Evolutionary conservation across 2,888 invertebrate genomes (phyloP).

Genomic region (Sinhomidia bicolor): DNA sequence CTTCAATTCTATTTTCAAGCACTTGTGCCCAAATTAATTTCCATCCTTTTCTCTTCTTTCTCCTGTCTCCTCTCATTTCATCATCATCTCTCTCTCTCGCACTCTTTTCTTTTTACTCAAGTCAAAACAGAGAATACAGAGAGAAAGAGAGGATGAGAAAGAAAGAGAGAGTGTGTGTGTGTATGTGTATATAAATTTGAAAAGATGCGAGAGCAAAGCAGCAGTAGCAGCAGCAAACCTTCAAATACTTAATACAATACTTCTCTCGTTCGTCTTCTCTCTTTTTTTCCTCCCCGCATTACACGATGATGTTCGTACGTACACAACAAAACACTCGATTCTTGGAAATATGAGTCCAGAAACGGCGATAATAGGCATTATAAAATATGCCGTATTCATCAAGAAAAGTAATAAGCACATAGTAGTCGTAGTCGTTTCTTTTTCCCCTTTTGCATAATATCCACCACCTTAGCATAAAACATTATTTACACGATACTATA

Average conservation of each 20-base stretch:
- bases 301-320: neutral
- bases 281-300: neutral
- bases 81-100: constrained; percentile 47
- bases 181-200: neutral
- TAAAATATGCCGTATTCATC: constrained; percentile 49
- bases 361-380: constrained; percentile 42
- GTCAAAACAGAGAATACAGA: constrained; percentile 5
- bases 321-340: constrained; percentile 52
- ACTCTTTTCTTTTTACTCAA: constrained; percentile 35
- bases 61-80: constrained; percentile 66
- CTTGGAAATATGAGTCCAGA: constrained; percentile 36
- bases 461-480: constrained; percentile 8
- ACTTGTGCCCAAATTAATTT: constrained; percentile 70
- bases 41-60: constrained; percentile 63
- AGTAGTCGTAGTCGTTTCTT: neutral
- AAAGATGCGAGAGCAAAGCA: neutral
- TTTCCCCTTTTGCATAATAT: neutral
- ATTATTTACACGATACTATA: constrained; percentile 28
- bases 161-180: neutral
- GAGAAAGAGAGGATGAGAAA: neutral
- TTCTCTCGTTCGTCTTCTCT: neutral
- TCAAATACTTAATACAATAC: constrained; percentile 63
- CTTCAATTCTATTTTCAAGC: constrained; percentile 70
- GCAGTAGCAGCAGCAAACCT: no score
- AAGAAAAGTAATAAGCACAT: neutral